Evolutionary conservation across 2,113 vertebrate genomes (phyloP).

Genomic region (Eulacestoma nigropectus): DNA sequence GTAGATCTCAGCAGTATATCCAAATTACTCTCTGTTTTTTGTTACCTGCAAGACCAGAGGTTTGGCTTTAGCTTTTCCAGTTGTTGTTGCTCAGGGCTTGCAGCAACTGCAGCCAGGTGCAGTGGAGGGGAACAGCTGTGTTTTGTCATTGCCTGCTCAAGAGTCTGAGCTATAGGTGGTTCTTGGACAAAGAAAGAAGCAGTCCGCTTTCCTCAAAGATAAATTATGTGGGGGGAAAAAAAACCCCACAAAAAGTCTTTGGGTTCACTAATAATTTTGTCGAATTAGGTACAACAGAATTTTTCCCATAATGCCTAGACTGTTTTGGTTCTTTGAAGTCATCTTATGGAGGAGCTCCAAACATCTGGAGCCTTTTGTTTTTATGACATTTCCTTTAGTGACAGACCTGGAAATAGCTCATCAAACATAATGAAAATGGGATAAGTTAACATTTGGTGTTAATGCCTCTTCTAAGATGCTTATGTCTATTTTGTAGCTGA

Average conservation of each 20-base stretch:
- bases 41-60: background rate
- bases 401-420: conserved; percentile 2
- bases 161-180: background rate
- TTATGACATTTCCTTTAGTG: background rate
- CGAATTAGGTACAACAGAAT: background rate
- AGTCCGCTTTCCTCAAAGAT: background rate
- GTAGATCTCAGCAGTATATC: background rate
- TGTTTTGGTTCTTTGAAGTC: background rate
- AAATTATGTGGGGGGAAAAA: background rate
- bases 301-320: background rate
- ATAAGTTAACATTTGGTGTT: background rate
- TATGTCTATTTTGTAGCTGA: conserved; percentile 9
- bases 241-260: fast-evolving
- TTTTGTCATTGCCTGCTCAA: background rate
- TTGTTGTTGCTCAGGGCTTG: background rate
- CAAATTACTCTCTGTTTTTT: background rate
- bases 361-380: background rate
- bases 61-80: background rate
- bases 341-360: background rate
- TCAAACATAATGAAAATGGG: background rate
- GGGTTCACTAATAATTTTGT: background rate
- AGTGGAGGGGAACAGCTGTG: background rate
- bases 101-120: background rate
- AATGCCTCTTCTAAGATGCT: background rate
- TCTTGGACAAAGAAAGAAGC: background rate